phyloP scores from a whole-genome alignment of 2,888 invertebrate species.

The Volucella bombylans region DNA sequence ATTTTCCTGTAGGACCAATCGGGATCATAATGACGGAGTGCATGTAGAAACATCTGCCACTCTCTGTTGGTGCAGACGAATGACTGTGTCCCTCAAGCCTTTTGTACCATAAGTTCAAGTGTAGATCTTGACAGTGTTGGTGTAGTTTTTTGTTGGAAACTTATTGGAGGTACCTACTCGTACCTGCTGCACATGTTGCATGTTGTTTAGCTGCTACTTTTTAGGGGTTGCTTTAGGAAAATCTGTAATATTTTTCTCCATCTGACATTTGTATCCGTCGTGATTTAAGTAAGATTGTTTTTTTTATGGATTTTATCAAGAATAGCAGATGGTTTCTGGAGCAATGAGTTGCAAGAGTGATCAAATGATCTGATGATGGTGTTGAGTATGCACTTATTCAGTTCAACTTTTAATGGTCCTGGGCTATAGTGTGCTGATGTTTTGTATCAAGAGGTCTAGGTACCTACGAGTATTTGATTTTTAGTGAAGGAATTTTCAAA shows the following conservation, averaged over 20 bases:
- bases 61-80: slow-evolving; percentile 32
- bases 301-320: slow-evolving; percentile 37
- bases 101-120: slow-evolving; percentile 23
- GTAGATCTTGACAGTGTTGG: slow-evolving; percentile 41
- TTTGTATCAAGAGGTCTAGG: no score
- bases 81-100: slow-evolving; percentile 46
- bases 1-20: slow-evolving; percentile 44
- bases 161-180: slow-evolving; percentile 16
- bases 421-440: no score
- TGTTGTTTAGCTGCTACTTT: slow-evolving; percentile 27
- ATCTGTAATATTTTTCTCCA: slow-evolving; percentile 35
- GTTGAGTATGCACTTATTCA: no score
- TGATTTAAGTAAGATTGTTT: slow-evolving; percentile 1
- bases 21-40: slow-evolving; percentile 21
- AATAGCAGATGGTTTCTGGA: slow-evolving; percentile 51
- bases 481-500: no score
- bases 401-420: no score
- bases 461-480: no score
- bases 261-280: slow-evolving; percentile 18
- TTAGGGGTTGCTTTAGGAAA: slow-evolving; percentile 55
- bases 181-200: slow-evolving; percentile 69
- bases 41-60: slow-evolving; percentile 38
- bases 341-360: slow-evolving; percentile 44
- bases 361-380: slow-evolving; percentile 13
- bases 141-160: slow-evolving; percentile 30